Base-by-base conservation (phyloP, 2,113 vertebrate genomes). In the Suricata suricatta region DNA sequence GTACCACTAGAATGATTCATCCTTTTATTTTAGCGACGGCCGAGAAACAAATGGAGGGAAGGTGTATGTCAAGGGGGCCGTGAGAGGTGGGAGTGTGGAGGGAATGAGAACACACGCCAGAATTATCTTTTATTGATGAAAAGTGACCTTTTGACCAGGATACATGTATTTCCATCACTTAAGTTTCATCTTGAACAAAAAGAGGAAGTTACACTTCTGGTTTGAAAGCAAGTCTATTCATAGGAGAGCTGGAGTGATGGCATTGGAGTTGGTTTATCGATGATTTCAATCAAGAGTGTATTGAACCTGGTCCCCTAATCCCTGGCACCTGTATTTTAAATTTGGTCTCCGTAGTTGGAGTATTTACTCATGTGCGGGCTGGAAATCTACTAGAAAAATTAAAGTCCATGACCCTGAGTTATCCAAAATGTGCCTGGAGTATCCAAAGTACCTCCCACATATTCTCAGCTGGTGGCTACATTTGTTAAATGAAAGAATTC, bases 11-110 rank as follows among this genome's bases (percentile, higher is more conserved):
- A 7, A 95, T 98, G 98, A 98, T 79, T 98, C 90, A 98, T 96
- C 86, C 76, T 97, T 98, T 98, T 98, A 96, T 98, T 98, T 98
- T 96, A 98, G 95, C 93, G 93, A 63, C 16, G 66, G 66, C 71
- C 27, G 3, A 89, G 96, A 97, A 96, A 97, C 94, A 98, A 97
- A 97, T 95, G 94, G 64, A 97, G 69, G 95, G 94, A 97, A 98
- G 96, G 97, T 98, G 0, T 47, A 94, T 93, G 97, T 98, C 89
- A 96, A 95, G 90, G 85, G 69, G 10, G 71, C 41, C 15, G 31
- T 77, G 35, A 57, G 81, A 93, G 29, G 38, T 29, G 74, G 66
- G 52, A 77, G 35, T 38, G 27, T 47, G 69, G 57, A 57, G 23
- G 97, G 71, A 19, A 66, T 27, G 17, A 72, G 27, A 92, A 54